Conservation (phyloP, 2,113 vertebrate genomes). For the Centropus unirufus region DNA sequence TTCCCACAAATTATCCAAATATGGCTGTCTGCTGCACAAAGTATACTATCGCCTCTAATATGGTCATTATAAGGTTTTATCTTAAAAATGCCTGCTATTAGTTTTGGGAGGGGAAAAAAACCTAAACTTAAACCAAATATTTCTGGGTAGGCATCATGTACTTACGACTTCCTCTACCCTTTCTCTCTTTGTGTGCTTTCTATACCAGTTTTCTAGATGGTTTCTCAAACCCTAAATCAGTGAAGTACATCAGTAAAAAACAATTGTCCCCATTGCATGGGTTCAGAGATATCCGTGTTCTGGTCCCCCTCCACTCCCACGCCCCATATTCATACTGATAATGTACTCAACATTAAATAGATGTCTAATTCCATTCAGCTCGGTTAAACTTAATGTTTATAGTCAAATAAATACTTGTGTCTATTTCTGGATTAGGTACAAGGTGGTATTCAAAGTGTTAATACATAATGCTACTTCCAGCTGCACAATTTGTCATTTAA, state of each 20-base stretch:
- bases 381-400: not conserved
- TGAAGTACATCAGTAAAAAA: not conserved
- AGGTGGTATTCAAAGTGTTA: constrained; percentile 26
- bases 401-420: not conserved
- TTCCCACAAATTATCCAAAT: not conserved
- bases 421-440: not conserved
- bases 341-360: not conserved
- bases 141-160: not conserved
- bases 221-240: not conserved
- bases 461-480: not conserved
- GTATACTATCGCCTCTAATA: not conserved
- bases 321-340: not conserved
- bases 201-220: not conserved
- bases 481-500: constrained; percentile 10
- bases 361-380: not conserved
- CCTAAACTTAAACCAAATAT: not conserved
- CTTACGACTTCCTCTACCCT: not conserved
- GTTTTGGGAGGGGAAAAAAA: not conserved
- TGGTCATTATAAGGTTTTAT: fast-evolving
- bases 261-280: not conserved
- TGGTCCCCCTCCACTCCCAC: too few relatives aligned
- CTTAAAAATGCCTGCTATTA: not conserved
- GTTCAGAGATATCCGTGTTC: fast-evolving
- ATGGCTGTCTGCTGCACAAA: not conserved
- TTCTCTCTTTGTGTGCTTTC: not conserved